Evolutionary conservation across 2,888 invertebrate genomes (phyloP), one percentile per base, ranked within the genome.

Genomic region (Tetanocera ferruginea): DNA sequence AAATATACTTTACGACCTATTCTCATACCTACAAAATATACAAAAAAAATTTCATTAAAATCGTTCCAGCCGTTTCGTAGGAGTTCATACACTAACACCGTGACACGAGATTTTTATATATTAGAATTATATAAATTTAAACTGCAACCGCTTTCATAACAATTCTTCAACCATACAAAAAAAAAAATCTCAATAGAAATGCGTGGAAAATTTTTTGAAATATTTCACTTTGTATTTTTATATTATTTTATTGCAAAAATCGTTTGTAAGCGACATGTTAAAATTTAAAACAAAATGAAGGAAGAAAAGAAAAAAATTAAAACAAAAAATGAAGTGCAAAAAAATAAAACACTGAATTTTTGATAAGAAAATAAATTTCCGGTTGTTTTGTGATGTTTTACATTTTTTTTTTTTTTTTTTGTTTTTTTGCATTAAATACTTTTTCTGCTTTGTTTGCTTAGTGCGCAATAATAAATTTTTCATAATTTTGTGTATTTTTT

Each of bases 291-390:
- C 17, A 31, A 14, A 55, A 55, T 19, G n/a, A n/a, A 70, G 11
- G 11, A 31, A 70, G 11, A 31, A 70, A 70, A 28, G 17, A 11
- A 8, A 43, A 25, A 19, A 25, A 51, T 17, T 43, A 19, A 43
- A 49, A 49, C 23, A 69, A 49, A 43, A 11, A 28, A 69, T 14
- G 1, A n/a, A n/a, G n/a, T n/a, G n/a, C n/a, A n/a, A n/a, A n/a
- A 19, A 11, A 67, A 23, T 25, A 19, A 28, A 52, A 8, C 17
- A 34, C 71, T 11, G 2, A 71, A 34, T 28, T 34, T 52, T 60
- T 71, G 78, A 78, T 78, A 78, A 78, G 78, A 64, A 70, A 70
- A 64, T 70, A 76, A 78, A 78, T 78, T 75, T 80, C 80, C 76
- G 76, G 69, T 79, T 69, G 55, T 78, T 80, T 76, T 80, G 71